Conservation (phyloP, 1,140 invertebrate genomes). For the Drosophila rufa region DNA sequence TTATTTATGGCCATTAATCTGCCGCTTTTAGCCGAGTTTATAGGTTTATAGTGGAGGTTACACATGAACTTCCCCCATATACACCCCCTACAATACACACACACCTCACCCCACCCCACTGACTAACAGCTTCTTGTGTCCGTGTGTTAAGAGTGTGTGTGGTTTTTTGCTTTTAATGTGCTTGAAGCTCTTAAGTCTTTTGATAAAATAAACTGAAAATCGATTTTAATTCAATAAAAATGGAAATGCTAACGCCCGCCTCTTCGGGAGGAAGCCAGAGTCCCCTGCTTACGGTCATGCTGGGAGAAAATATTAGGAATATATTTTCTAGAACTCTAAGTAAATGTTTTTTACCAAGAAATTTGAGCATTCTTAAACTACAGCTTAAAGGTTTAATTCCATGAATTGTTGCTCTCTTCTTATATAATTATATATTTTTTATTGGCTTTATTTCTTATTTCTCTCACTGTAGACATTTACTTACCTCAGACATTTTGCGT, state of each 20-base stretch:
- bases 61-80: neutral
- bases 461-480: slow-evolving; percentile 12
- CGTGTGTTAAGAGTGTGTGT: slow-evolving; percentile 22
- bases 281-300: slow-evolving; percentile 7
- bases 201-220: slow-evolving; percentile 66
- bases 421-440: no score
- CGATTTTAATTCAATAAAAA: slow-evolving; percentile 68
- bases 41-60: slow-evolving; percentile 19
- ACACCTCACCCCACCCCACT: neutral
- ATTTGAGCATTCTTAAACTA: no score
- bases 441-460: neutral
- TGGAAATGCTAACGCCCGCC: slow-evolving; percentile 45
- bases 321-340: neutral
- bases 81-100: neutral
- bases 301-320: neutral
- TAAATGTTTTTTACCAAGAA: neutral
- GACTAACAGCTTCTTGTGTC: slow-evolving; percentile 13
- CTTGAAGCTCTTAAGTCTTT: slow-evolving; percentile 67
- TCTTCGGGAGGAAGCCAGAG: slow-evolving; percentile 3
- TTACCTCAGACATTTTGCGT: slow-evolving; percentile 72
- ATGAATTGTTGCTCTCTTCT: no score
- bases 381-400: no score
- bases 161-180: slow-evolving; percentile 62
- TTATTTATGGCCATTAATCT: slow-evolving; percentile 9
- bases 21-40: slow-evolving; percentile 5